Percentiles rank a stretch among this genome's conserved stretches.
phyloP scores from a whole-genome alignment of 2,888 invertebrate species.

The Molorchus minor region DNA sequence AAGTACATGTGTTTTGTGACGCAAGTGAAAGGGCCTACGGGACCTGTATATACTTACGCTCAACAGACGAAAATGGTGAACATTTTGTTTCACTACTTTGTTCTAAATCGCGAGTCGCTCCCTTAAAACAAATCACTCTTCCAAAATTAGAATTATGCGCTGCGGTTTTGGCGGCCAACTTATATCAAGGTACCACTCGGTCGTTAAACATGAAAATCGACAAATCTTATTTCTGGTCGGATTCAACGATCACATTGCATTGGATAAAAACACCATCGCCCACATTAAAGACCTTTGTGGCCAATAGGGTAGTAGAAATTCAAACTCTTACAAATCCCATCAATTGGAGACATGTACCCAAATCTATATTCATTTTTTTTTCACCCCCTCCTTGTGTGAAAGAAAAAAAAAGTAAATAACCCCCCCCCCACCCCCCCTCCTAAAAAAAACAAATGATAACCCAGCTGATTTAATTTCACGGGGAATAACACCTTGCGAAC shows the following conservation, averaged over 20 bases:
- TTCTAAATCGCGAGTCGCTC: too few species aligned
- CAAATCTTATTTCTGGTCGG: constrained; percentile 10
- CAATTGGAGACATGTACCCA: too few species aligned
- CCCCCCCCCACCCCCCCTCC: too few species aligned
- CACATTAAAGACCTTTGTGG: constrained; percentile 11
- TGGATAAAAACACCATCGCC: constrained; percentile 13
- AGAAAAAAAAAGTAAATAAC: too few species aligned
- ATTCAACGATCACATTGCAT: constrained; percentile 23
- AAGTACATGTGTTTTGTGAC: constrained; percentile 8
- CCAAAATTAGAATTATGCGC: constrained; percentile 15
- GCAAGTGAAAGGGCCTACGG: constrained; percentile 10
- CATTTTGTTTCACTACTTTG: too few species aligned
- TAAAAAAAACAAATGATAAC: too few species aligned
- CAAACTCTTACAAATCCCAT: too few species aligned
- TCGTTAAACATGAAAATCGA: constrained; percentile 1
- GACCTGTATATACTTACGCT: background rate
- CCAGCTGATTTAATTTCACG: too few species aligned
- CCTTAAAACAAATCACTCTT: constrained; percentile 4
- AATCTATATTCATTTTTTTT: too few species aligned
- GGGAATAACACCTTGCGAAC: too few species aligned
- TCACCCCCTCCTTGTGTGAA: too few species aligned
- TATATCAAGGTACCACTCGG: background rate
- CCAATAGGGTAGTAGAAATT: constrained; percentile 10
- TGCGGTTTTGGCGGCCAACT: constrained; percentile 15
- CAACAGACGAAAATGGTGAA: background rate